phyloP scores from a whole-genome alignment of 2,888 invertebrate species.

The Rotaria sp. region DNA sequence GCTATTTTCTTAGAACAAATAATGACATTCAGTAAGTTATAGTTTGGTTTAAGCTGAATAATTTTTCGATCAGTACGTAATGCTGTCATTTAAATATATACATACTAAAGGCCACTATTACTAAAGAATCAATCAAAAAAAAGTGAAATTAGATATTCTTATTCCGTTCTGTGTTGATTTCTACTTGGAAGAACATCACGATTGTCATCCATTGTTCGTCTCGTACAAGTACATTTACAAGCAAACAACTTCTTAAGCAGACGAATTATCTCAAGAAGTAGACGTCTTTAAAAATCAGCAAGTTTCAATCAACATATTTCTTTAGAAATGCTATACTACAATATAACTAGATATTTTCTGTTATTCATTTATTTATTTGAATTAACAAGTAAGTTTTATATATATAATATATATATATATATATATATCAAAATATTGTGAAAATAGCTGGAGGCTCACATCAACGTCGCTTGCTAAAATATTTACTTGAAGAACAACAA shows the following conservation, averaged over 20 bases:
- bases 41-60: not conserved
- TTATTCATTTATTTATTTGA: not conserved
- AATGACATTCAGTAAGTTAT: not conserved
- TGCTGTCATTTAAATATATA: not conserved
- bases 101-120: not conserved
- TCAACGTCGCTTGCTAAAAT: slow-evolving; percentile 35
- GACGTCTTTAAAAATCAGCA: not conserved
- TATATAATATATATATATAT: not conserved
- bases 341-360: not conserved
- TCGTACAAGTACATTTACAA: not conserved
- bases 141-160: not conserved
- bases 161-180: not conserved
- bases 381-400: not conserved
- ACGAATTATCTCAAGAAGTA: not conserved
- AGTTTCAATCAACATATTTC: no score
- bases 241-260: not conserved
- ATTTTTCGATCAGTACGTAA: not conserved
- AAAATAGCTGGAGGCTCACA: slow-evolving; percentile 24
- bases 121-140: not conserved
- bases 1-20: not conserved
- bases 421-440: not conserved
- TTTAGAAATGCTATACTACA: not conserved
- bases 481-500: slow-evolving; percentile 26
- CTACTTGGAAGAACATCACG: not conserved
- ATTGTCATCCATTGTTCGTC: not conserved